Evolutionary conservation across 2,888 invertebrate genomes (phyloP), one percentile per base, ranked within the genome.

Genomic region (Dusona sp.): DNA sequence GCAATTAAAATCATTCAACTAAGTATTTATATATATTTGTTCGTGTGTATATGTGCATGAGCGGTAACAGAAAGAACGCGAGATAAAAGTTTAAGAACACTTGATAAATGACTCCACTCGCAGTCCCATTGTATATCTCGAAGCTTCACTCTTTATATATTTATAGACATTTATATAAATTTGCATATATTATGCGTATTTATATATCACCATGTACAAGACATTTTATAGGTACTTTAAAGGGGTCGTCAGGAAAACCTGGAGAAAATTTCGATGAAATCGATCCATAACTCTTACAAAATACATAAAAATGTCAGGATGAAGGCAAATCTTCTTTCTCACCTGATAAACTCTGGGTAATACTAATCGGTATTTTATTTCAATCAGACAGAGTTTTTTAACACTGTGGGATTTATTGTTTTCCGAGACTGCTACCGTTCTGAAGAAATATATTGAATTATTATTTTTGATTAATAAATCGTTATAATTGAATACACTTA

Each of bases 91-190:
- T 54, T 75, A 75, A 54, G 65, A 65, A 68, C 57, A 38, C 74
- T 86, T 84, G 86, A 86, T 86, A 78, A 83, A 86, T 81, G 81
- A 78, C 73, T 78, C 33, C 48, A 65, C 29, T 86, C 68, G 51
- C 78, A 81, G 73, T 81, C 80, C 83, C 84, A 86, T 84, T 86
- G 84, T 86, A 73, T 80, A 75, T 80, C 73, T 73, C 78, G 83
- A 73, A 61, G 73, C 80, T 80, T 86, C 36, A 11, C 72, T 48
- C 83, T 80, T 51, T 51, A 25, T 79, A 72, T n/a, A n/a, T n/a
- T n/a, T 8, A 22, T 73, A 42, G 25, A 42, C 45, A 38, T 38
- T 33, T 33, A 70, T 38, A 42, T 48, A 38, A 16, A 67, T 74
- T 57, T 57, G 25, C 25, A 61, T 61, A 61, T 29, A 61, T 16